Evolutionary conservation across 2,113 vertebrate genomes (phyloP).

Genomic region (Brachyhypopomus gauderio): DNA sequence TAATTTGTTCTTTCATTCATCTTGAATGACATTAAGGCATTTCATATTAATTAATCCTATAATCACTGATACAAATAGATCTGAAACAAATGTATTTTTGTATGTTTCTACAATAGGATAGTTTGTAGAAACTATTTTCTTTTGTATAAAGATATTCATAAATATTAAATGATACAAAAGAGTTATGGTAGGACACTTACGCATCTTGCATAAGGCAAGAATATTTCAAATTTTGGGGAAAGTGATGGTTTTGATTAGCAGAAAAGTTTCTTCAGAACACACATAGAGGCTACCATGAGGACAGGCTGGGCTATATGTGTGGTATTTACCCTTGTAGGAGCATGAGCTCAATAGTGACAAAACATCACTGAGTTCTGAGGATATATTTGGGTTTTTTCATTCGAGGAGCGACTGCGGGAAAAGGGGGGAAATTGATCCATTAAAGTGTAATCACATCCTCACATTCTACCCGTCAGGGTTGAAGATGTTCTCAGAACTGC

Average conservation of each 20-base stretch:
- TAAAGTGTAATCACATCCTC: conserved; percentile 20
- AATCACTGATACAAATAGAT: neutral
- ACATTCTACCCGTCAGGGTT: neutral
- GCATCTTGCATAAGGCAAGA: no score
- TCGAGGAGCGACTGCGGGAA: neutral
- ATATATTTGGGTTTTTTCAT: neutral
- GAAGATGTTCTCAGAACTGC: conserved; percentile 5
- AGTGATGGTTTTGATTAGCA: no score
- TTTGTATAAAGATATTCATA: no score
- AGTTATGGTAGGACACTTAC: no score
- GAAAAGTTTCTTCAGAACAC: no score
- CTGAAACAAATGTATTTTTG: neutral
- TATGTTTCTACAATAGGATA: no score
- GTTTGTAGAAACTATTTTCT: no score
- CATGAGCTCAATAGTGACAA: neutral
- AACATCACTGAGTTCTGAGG: neutral
- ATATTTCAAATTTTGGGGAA: no score
- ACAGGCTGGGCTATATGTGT: neutral
- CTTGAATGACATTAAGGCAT: neutral
- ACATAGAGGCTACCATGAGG: neutral
- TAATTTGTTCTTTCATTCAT: neutral
- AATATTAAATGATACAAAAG: no score
- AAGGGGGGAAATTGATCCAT: conserved; percentile 17
- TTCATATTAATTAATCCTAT: neutral
- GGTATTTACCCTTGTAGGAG: neutral